phyloP scores from a whole-genome alignment of 2,797 vertebrate genomes.

The Choloepus didactylus region DNA sequence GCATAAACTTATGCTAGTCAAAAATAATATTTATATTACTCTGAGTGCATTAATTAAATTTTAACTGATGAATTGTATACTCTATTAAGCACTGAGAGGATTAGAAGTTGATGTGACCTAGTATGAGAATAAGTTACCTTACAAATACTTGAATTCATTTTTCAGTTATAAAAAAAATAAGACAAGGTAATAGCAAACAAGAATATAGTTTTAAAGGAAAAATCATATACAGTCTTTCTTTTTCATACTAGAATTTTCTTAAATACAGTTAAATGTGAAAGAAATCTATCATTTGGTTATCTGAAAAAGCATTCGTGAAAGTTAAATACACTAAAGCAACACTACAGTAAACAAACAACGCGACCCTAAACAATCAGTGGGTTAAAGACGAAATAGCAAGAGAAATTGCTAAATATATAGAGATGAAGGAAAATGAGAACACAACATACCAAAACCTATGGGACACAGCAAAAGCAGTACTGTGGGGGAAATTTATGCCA shows the following conservation, averaged over 20 bases:
- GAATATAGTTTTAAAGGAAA: not conserved
- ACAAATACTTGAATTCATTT: conserved; percentile 34
- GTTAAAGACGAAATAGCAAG: too few relatives aligned
- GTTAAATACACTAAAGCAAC: not conserved
- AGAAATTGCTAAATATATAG: too few relatives aligned
- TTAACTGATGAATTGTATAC: conserved; percentile 12
- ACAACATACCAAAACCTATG: too few relatives aligned
- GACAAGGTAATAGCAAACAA: conserved; percentile 12
- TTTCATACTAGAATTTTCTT: conserved; percentile 31
- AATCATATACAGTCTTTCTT: not conserved
- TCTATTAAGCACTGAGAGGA: not conserved
- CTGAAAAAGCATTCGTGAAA: conserved; percentile 46
- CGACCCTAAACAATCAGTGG: too few relatives aligned
- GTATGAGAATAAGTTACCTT: conserved; percentile 10
- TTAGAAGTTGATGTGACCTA: not conserved
- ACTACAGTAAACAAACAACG: not conserved
- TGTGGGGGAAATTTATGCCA: too few relatives aligned
- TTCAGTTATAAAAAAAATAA: conserved; percentile 46
- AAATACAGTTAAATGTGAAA: conserved; percentile 16
- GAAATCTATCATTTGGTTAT: not conserved
- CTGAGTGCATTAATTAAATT: not conserved
- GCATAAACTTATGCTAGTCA: conserved; percentile 23
- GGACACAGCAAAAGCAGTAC: too few relatives aligned
- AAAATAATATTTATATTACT: not conserved
- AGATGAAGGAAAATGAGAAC: too few relatives aligned